Evolutionary conservation across 2,888 invertebrate species (phyloP).

Genomic region (Biston stratarius): DNA sequence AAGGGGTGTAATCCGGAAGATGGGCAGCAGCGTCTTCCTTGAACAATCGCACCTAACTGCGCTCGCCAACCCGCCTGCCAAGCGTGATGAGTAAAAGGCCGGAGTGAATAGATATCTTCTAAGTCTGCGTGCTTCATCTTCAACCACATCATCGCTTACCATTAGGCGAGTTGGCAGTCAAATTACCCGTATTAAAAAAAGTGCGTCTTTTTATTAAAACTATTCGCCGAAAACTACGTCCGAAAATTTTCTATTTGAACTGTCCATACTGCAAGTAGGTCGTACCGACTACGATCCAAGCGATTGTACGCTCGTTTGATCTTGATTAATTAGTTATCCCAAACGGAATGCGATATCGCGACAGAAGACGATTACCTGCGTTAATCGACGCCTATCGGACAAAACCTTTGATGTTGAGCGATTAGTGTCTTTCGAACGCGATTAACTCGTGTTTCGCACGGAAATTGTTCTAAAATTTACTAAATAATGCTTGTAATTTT

Average conservation of each 20-base stretch:
- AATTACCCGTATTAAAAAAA: no score
- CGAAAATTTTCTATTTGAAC: neutral
- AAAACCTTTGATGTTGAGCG: conserved; percentile 24
- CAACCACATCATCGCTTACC: no score
- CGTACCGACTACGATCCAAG: conserved; percentile 9
- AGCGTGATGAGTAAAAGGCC: no score
- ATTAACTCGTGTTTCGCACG: conserved; percentile 2
- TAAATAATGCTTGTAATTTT: neutral
- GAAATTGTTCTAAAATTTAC: conserved; percentile 2
- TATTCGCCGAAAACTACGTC: no score
- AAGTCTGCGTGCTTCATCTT: no score
- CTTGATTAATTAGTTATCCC: conserved; percentile 80
- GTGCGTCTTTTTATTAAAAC: no score
- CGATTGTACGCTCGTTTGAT: conserved; percentile 75
- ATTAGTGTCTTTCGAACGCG: conserved; percentile 16
- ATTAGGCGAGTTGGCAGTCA: no score
- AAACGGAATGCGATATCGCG: conserved; percentile 80
- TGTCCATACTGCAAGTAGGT: neutral
- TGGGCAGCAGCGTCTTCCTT: no score
- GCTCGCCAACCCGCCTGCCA: no score
- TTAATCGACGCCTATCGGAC: conserved; percentile 37
- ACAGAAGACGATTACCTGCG: conserved; percentile 48
- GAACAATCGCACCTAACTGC: no score
- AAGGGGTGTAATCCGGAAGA: no score
- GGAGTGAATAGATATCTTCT: no score